Base-by-base conservation (phyloP, 1,140 invertebrate species). In the Ptiloglossa arizonensis region DNA sequence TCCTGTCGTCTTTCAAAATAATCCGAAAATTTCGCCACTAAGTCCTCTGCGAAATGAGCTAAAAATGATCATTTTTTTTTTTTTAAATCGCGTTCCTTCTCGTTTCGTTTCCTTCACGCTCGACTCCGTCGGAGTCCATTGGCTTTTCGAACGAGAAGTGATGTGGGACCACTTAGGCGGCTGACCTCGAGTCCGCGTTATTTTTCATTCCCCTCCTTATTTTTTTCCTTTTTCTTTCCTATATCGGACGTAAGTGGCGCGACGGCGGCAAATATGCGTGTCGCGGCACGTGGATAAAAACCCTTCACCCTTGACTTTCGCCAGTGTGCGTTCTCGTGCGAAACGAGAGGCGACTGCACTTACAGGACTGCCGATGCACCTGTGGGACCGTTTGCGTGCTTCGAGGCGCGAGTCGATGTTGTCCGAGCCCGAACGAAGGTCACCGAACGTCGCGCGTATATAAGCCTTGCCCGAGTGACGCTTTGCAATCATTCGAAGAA, bases 381-480 rank as follows among this genome's bases (percentile, higher is more conserved):
- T 76, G 81, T 35, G 22, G 41, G 27, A 80, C 29, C 4, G 24
- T 68, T 48, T n/a, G 17, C 50, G 46, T 27, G 56, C 17, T 27
- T 32, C 46, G 19, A 50, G 24, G 5, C 24, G 44, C 44, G 27
- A 70, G 32, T 52, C 54, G 77, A 71, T 22, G 27, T 70, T 46
- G 13, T 2, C 22, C 72, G 81, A 85, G 48, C n/a, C n/a, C n/a
- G 68, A 27, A 19, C 83, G 83, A 85, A 84, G 78, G 79, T 54
- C 79, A 48, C 46, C 69, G 83, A 70, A n/a, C 22, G 57, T 6
- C 44, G 1, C 11, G 2, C 13, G 15, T 81, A 81, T 84, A 85
- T 85, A 85, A 83, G 38, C 19, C 22, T 46, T 48, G 38, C 15
- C 38, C 15, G 46, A 38, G 32, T 29, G 44, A 5, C 52, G 67